Conservation (phyloP, 53 echinoderm and acorn worm genomes). For the Glandiceps talaboti region DNA sequence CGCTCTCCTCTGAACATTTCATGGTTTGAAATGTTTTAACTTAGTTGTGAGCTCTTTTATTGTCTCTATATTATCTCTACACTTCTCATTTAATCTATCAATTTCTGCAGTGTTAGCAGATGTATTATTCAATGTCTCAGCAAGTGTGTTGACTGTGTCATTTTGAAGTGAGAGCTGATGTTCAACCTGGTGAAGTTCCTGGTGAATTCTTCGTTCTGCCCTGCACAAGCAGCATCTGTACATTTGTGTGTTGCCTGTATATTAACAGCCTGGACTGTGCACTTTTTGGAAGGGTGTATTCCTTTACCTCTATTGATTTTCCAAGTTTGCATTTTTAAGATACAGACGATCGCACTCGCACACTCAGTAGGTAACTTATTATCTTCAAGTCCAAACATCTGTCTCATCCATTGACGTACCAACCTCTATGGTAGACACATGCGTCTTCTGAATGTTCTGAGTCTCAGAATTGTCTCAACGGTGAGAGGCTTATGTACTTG, state of each 20-base stretch:
- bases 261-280: no score
- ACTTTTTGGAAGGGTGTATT: neutral
- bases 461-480: neutral
- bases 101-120: neutral
- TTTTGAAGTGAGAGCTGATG: neutral
- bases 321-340: neutral
- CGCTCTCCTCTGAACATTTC: neutral
- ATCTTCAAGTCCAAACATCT: neutral
- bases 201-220: neutral
- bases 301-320: neutral
- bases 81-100: neutral
- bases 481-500: neutral
- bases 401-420: neutral
- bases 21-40: neutral
- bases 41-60: neutral
- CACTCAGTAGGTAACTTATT: neutral
- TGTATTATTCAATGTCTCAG: neutral
- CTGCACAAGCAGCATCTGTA: neutral
- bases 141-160: neutral
- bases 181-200: neutral
- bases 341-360: neutral
- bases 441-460: neutral
- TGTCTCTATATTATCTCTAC: neutral
- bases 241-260: no score
- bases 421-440: neutral